Base-by-base conservation (phyloP, 2,797 vertebrate species). In the Babyrousa celebensis region DNA sequence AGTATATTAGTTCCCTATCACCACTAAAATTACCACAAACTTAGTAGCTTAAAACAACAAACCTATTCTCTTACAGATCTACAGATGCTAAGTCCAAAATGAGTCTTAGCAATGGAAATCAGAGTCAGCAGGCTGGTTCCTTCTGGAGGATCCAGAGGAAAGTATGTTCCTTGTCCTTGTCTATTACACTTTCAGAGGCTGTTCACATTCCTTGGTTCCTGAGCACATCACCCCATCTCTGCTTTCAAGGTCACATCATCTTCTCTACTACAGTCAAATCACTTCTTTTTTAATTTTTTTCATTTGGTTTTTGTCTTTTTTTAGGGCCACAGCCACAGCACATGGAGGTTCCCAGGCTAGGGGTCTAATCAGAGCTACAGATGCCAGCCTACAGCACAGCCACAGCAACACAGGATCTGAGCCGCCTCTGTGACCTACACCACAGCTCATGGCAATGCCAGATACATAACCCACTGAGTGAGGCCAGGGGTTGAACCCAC, bases 31-130 rank as follows among this genome's bases (percentile, higher is more conserved):
- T 68, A 74, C 52, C 54, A 88, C 40, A 80, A 63, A 78, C 3
- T n/a, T 54, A 77, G 80, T 54, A n/a, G 40, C 54, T 90, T 89
- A 85, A 94, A 58, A 89, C 18, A 62, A 71, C 0, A 71, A 71
- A 90, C 56, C 15, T 54, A 27, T 54, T 71, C n/a, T 90, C 54
- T 85, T 15, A 54, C 1, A 48, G 54, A 75, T 75, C 77, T 82
- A 17, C 52, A 87, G 12, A 78, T 54, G 18, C 2, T 20, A 40
- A 75, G 54, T 60, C 27, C n/a, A 92, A 68, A 83, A 60, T 68
- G 6, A 25, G 5, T 68, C 25, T 83, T 75, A 82, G 1, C 27
- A 12, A 74, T 12, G 36, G 82, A 87, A 82, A 75, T 54, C 40
- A 62, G 9, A 17, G 14, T 91, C 21, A 67, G 48, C 3, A 67